Base-by-base conservation (phyloP, 2,113 vertebrate species). In the Tragulus kanchil region DNA sequence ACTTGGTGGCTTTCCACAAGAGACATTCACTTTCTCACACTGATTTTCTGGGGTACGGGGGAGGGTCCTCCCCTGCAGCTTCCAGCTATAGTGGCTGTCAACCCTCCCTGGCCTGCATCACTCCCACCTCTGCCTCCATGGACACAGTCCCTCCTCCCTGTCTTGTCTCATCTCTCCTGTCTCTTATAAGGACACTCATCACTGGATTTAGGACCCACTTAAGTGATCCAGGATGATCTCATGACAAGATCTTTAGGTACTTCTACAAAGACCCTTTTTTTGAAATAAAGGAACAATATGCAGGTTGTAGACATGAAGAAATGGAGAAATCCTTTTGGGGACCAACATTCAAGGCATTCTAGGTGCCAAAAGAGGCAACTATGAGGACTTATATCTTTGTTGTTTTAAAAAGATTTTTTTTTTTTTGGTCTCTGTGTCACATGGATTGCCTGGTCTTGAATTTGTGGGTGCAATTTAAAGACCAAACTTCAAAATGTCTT, bases 301-400 rank as follows among this genome's bases (percentile, higher is more conserved):
- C 17, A 93, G 56, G 0, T 65, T 73, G 73, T 56, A 11, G 28
- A 64, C 31, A 4, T 85, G 71, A 82, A n/a, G 45, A 89, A 64
- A 42, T 50, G 48, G 14, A 71, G 10, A 50, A 64, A 73, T 59
- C 8, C 21, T 31, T 77, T 64, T 1, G 28, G 69, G 19, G 1
- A 52, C 2, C 14, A 91, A 3, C 75, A 36, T 58, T 71, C 52
- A 85, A 86, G 8, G 6, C 58, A 82, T 42, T 73, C 48, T 8
- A 77, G 8, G 78, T 85, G 26, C 12, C 85, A 64, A 71, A 17
- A 87, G 28, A 96, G 54, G 78, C 42, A 85, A 50, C 50, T 82
- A 25, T 42, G 69, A 93, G 36, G 4, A 83, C 42, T 16, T 93
- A 16, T 9, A 82, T 97, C 56, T 95, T 52, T 96, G 14, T 13